Base-by-base conservation (phyloP, 2,797 vertebrate species). In the Amazonetta brasiliensis region DNA sequence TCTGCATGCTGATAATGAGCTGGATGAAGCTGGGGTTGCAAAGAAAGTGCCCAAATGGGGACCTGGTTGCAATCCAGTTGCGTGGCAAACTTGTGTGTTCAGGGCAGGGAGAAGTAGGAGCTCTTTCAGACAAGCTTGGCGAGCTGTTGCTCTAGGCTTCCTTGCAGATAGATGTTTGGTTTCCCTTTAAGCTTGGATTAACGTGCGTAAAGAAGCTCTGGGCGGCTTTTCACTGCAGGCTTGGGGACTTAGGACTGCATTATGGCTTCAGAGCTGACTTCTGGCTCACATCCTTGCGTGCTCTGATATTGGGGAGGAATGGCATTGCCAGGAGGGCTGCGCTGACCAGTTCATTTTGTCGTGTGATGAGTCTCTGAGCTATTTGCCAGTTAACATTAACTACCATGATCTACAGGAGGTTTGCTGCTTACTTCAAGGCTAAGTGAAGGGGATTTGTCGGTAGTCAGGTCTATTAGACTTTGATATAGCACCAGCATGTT, bases 401-500 rank as follows among this genome's bases (percentile, higher is more conserved):
- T 73, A 37, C 67, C 2, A 5, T 17, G 56, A 83, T 56, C 88
- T 93, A 41, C 35, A 50, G 71, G 14, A 56, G 93, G 77, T 64
- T 84, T 95, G 63, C 83, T 89, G 96, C 88, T 89, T 79, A 44
- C 86, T 94, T 93, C 66, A 82, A 96, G 90, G 69, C 71, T 54
- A 87, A 81, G 59, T 12, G 81, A 39, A 68, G 83, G 87, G 94
- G 94, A 78, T 78, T 89, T 88, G 75, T 84, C n/a, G 7, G 87
- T 59, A 72, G 93, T 93, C 33, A 20, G 52, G 83, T 92, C 68
- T 92, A 33, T 58, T 11, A 50, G 84, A 30, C 96, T 97, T 96
- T 95, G 94, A 96, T 91, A 91, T 37, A 12, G 43, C 74, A 74
- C 82, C 90, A 23, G 59, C 0, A 0, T 39, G 84, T 92, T 94